These are phyloP conservation scores for Drosophila prosaltans DNA, from an alignment of 1,140 invertebrate genomes.

Conservation along the genomic window DNA sequence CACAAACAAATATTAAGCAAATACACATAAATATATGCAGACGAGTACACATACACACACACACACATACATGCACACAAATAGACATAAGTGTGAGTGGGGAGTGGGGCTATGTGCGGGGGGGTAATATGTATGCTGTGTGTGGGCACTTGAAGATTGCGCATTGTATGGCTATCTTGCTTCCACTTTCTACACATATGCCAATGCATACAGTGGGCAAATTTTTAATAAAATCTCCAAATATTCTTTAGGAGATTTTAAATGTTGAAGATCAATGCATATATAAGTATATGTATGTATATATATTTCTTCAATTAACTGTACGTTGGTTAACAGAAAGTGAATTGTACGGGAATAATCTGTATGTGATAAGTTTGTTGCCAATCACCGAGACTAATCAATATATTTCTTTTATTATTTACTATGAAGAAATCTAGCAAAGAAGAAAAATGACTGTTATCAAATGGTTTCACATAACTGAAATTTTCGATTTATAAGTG, in stretches of 20 bases:
- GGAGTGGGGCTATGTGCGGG: not conserved
- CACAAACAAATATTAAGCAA: constrained; percentile 70
- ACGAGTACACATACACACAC: constrained; percentile 33
- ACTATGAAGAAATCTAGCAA: too few species aligned
- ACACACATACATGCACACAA: not conserved
- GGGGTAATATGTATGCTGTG: constrained; percentile 15
- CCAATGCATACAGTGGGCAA: not conserved
- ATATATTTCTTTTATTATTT: too few species aligned
- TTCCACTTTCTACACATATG: constrained; percentile 15
- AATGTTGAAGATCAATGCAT: too few species aligned
- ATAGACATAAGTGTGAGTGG: not conserved
- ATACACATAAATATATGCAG: constrained; percentile 43
- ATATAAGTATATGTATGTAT: too few species aligned
- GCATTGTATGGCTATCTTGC: constrained; percentile 18
- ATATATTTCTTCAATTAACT: too few species aligned
- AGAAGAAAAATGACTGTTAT: too few species aligned
- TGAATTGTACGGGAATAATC: too few species aligned
- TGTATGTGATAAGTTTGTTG: too few species aligned
- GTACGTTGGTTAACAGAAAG: too few species aligned
- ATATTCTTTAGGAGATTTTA: too few species aligned
- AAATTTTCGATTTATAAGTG: not conserved
- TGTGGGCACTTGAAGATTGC: constrained; percentile 42
- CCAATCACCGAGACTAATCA: too few species aligned
- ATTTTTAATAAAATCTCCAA: not conserved
- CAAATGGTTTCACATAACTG: too few species aligned